Evolutionary conservation across 2,797 vertebrate species (phyloP), one percentile per base, ranked within the genome.

Genomic region (Tadarida brasiliensis): DNA sequence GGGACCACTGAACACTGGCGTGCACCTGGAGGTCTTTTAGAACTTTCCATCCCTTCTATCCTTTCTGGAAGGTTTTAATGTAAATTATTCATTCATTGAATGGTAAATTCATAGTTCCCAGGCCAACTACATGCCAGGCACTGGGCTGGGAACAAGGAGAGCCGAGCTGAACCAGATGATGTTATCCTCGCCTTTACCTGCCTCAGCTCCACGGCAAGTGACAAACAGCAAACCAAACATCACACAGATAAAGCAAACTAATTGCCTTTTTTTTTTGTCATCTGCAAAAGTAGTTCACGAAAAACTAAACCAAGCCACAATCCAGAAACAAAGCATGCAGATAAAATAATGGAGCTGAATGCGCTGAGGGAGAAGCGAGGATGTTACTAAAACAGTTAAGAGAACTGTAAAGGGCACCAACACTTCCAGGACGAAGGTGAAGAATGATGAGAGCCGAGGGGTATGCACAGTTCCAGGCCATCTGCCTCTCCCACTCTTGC

Each of bases 101-200:
- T 1, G 49, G 80, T 14, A 47, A 77, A 39, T 15, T 68, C 4
- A 2, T 11, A 19, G 54, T 35, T 83, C 44, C 65, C 20, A 26
- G 59, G 44, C 16, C 1, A 17, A 12, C 59, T 11, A 5, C 0
- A 0, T 19, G 47, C 26, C 33, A 5, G 47, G 70, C 28, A 11
- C 51, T 8, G 56, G 30, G 59, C 33, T 35, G n/a, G 76, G 15
- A 7, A 3, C 2, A 16, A 77, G 63, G 54, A 35, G 7, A 12
- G 24, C 26, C 2, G 9, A 70, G 49, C 44, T 28, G 51, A 54
- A 28, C 51, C 54, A 2, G n/a, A 54, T 68, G 47, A 44, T 20
- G 7, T 2, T 0, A 22, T 4, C 78, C 33, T 54, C 30, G 39
- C 19, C 54, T 15, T 77, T 30, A 2, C 0, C 0, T 0, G 26